Base-by-base conservation (phyloP, 2,797 vertebrate species). In the Coilia nasus region DNA sequence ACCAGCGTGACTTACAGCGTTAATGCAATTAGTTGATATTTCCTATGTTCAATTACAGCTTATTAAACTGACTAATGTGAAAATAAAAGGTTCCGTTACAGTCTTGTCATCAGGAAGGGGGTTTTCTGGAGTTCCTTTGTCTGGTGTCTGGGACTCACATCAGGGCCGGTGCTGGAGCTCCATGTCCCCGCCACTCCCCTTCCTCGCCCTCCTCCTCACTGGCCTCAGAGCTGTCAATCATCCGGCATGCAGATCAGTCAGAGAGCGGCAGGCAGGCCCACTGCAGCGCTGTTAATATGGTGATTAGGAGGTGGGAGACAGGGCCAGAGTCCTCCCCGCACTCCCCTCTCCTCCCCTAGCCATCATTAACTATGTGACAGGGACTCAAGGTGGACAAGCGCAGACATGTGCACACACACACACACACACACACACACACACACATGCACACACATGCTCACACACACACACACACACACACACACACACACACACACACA, bases 61-160 rank as follows among this genome's bases (percentile, higher is more conserved):
- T 78, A 78, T 78, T 78, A 78, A 78, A 41, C 71, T 78, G 71
- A 78, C 71, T 78, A 78, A 78, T 78, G 71, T 41, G 71, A 78
- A 78, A 41, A 78, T 78, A 78, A 78, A 78, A 44, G 71, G 71
- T 78, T 78, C 17, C 11, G 35, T 75, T 41, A 10, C 44, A 41
- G 41, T 44, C 35, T 35, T 78, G 71, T 78, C 71, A 44, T 41
- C 71, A 19, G 35, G 31, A 78, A 19, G 21, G 15, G 35, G 71
- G 21, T 54, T 54, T 54, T 14, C 17, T 44, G 31, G 35, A 41
- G 19, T 31, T 44, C 71, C 71, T 78, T 31, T 78, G 35, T 44
- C 41, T 41, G 17, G 71, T 78, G 35, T 44, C 41, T 41, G 17
- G 71, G 60, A 6, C n/a, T n/a, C 31, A 78, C 25, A 28, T 19